Base-by-base conservation (phyloP, 2,888 invertebrate species). In the Chloromyia formosa region DNA sequence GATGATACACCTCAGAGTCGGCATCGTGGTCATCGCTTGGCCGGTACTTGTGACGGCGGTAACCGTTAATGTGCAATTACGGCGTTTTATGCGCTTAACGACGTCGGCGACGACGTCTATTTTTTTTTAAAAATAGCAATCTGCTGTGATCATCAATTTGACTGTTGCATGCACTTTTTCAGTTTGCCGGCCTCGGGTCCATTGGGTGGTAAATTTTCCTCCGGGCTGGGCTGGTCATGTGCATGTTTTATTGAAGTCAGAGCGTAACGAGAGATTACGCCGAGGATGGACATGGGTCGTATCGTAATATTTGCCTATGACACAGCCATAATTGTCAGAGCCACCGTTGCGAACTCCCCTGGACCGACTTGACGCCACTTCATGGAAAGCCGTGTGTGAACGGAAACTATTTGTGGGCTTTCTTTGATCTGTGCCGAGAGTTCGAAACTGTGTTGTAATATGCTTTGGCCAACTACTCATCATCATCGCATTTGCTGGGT, bases 1-100 rank as follows among this genome's bases (percentile, higher is more conserved):
- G 7, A 35, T 35, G 7, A 35, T 35, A 35, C 27, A 35, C 27
- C 27, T 35, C 27, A 2, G 7, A 4, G 27, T 35, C 27, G 27
- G 56, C 18, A 56, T 20, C 22, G 22, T 56, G 20, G 56, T 10
- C 22, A 20, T 56, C 56, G 5, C 22, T 18, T 56, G 3, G 20
- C 18, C n/a, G n/a, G n/a, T n/a, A 56, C 56, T 56, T 20, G 56
- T 10, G 20, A 20, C 56, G n/a, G 62, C 56, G 40, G 62, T n/a
- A 42, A 35, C 62, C 62, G 62, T 64, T 64, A 64, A 64, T 40
- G 42, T 64, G 62, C 62, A 40, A 64, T 64, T 64, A 64, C 62
- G 40, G 40, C 14, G 14, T 64, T 64, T 64, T 64, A 64, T 64
- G 62, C 62, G 42, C 42, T 64, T 10, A 40, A 64, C 35, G n/a